Percentiles rank a stretch among this genome's conserved stretches.
phyloP scores from a whole-genome alignment of 2,113 vertebrate species.

The Narcine bancroftii region DNA sequence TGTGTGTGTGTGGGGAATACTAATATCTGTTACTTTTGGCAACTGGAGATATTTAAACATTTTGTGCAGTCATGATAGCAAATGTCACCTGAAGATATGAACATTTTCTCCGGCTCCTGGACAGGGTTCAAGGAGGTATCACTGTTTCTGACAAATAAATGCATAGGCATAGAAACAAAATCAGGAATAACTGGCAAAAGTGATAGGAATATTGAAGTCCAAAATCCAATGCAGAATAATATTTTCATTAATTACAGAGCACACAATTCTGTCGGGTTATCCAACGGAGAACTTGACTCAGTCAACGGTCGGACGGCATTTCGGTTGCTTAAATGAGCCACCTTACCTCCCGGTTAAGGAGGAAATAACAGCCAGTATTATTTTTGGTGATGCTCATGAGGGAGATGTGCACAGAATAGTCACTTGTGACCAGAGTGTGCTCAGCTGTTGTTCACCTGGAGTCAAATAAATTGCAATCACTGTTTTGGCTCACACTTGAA shows the following conservation, averaged over 20 bases:
- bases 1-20: no score
- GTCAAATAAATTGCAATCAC: background rate
- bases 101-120: no score
- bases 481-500: background rate
- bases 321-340: background rate
- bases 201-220: background rate
- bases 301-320: background rate
- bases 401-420: background rate
- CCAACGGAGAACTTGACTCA: background rate
- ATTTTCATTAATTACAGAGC: background rate
- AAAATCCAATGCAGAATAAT: background rate
- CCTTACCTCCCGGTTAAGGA: background rate
- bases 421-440: background rate
- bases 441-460: background rate
- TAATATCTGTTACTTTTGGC: background rate
- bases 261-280: background rate
- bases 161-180: background rate
- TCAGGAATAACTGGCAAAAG: background rate
- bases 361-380: background rate
- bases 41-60: conserved; percentile 1
- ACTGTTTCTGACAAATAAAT: background rate
- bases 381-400: background rate
- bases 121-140: background rate
- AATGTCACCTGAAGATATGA: no score
- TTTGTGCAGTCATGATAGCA: background rate